Percentiles rank a stretch among this genome's conserved stretches.
Conservation (phyloP, 2,797 vertebrate genomes). For the Yasuhikotakia modesta region DNA sequence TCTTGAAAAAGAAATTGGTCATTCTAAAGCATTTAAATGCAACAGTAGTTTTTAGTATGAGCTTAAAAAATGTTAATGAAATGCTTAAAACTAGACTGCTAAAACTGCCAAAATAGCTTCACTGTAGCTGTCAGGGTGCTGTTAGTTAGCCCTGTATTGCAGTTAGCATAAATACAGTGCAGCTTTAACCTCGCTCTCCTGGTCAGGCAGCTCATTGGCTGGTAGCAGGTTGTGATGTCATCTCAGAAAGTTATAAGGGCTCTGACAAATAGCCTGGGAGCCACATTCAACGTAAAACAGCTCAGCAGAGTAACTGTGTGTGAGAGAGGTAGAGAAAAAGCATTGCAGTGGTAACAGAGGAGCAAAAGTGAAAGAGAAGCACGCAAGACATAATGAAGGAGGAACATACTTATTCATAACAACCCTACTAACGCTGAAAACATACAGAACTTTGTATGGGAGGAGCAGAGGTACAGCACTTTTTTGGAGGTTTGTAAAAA, state of each 20-base stretch:
- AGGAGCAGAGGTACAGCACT: conserved; percentile 60
- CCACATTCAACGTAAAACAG: conserved; percentile 73
- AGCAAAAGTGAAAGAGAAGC: conserved; percentile 49
- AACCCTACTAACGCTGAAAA: conserved; percentile 54
- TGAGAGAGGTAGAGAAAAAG: conserved; percentile 60
- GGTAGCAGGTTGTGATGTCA: conserved; percentile 78
- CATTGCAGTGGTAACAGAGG: conserved; percentile 54
- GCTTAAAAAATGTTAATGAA: neutral
- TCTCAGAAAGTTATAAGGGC: conserved; percentile 77
- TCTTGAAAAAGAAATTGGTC: no score
- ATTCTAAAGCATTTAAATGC: no score
- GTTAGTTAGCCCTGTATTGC: conserved; percentile 43
- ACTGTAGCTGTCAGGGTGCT: conserved; percentile 21
- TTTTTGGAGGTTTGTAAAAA: conserved; percentile 75
- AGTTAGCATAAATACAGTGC: conserved; percentile 68
- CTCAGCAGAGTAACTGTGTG: conserved; percentile 55
- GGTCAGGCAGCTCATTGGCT: conserved; percentile 74
- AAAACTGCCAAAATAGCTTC: neutral
- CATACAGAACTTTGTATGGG: conserved; percentile 65
- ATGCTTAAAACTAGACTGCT: no score
- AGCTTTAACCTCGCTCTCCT: conserved; percentile 67
- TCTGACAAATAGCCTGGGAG: conserved; percentile 79
- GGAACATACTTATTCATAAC: conserved; percentile 53
- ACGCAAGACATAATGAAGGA: conserved; percentile 6
- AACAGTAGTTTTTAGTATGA: neutral